These are phyloP conservation scores for Venustoraphidia nigricollis DNA, from an alignment of 2,888 invertebrate genomes.

Conservation along the genomic window DNA sequence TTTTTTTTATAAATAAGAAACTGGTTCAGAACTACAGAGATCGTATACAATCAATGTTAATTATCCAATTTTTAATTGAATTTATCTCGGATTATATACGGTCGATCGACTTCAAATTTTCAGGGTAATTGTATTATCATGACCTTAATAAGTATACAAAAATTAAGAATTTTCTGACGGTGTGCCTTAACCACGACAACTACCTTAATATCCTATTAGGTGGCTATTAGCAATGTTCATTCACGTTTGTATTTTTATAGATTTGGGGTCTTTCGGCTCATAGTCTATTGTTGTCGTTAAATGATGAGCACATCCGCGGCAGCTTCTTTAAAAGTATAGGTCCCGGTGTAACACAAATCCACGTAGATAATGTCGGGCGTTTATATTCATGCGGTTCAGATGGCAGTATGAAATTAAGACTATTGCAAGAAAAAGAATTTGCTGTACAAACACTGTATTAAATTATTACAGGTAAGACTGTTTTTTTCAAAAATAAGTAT, in stretches of 20 bases:
- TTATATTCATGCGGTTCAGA: slow-evolving; percentile 98
- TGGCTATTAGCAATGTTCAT: neutral
- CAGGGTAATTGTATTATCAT: too few relatives aligned
- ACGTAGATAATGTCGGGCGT: slow-evolving; percentile 76
- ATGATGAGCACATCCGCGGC: slow-evolving; percentile 88
- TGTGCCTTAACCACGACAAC: too few relatives aligned
- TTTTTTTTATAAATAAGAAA: too few relatives aligned
- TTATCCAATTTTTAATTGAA: too few relatives aligned
- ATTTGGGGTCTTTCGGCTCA: slow-evolving; percentile 88
- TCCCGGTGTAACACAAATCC: slow-evolving; percentile 90
- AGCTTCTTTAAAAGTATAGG: slow-evolving; percentile 97
- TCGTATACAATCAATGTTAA: too few relatives aligned
- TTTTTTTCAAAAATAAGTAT: neutral
- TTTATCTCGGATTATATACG: too few relatives aligned
- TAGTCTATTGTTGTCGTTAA: slow-evolving; percentile 72
- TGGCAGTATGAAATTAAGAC: slow-evolving; percentile 95
- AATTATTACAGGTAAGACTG: slow-evolving; percentile 5
- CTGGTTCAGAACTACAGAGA: too few relatives aligned
- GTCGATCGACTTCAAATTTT: too few relatives aligned
- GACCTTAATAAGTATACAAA: too few relatives aligned
- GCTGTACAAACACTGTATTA: slow-evolving; percentile 39
- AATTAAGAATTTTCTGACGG: too few relatives aligned
- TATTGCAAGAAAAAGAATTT: slow-evolving; percentile 67
- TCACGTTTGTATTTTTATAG: slow-evolving; percentile 30
- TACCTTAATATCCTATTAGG: neutral